These are phyloP conservation scores for Ptychochromis oligacanthus DNA, from an alignment of 2,113 vertebrate species.

Conservation along the genomic window DNA sequence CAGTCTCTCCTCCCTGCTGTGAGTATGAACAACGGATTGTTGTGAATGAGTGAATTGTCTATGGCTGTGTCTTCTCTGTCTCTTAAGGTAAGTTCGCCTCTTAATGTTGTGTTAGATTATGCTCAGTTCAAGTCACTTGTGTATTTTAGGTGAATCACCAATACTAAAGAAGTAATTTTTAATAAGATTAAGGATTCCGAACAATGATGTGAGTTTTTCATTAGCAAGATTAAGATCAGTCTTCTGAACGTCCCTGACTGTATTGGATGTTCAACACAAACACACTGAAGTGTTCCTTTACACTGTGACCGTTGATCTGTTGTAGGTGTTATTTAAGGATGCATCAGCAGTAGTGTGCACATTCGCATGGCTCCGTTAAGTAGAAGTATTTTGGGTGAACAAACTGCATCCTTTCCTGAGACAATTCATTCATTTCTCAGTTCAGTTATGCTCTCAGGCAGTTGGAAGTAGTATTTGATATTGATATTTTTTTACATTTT, in stretches of 20 bases:
- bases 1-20: constrained; percentile 97
- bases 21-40: constrained; percentile 77
- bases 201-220: not conserved
- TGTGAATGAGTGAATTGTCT: not conserved
- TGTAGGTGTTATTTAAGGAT: not conserved
- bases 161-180: not conserved
- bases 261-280: not conserved
- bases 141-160: not conserved
- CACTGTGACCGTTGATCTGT: not conserved
- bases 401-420: not conserved
- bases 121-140: not conserved
- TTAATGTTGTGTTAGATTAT: not conserved
- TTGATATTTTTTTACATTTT: not conserved
- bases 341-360: not conserved
- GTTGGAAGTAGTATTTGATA: not conserved
- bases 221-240: not conserved
- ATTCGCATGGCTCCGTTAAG: not conserved
- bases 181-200: not conserved
- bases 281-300: not conserved
- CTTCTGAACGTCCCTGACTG: not conserved
- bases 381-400: not conserved
- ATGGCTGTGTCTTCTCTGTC: not conserved
- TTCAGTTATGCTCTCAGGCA: not conserved
- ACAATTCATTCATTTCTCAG: not conserved
- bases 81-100: too few relatives aligned